A percentile compares a stretch with the other conserved stretches of the same genome.
phyloP scores from a whole-genome alignment of 2,888 invertebrate genomes.

The Augochlorella aurata region DNA sequence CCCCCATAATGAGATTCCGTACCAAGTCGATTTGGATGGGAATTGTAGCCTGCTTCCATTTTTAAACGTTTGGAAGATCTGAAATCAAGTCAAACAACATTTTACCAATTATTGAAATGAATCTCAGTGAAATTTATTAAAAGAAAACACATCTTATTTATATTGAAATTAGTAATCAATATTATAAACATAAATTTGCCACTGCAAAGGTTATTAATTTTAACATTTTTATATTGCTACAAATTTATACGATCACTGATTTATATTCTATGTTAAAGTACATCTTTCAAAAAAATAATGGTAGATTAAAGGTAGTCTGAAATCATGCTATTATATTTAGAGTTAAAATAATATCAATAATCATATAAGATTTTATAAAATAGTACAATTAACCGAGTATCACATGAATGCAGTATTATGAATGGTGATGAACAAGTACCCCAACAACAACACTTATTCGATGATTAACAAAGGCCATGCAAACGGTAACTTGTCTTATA shows the following conservation, averaged over 20 bases:
- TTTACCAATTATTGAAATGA: constrained; percentile 21
- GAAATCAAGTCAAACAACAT: constrained; percentile 66
- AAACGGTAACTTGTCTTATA: constrained; percentile 74
- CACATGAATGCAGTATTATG: constrained; percentile 30
- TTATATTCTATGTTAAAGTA: constrained; percentile 21
- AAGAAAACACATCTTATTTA: constrained; percentile 25
- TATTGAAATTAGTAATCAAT: constrained; percentile 25
- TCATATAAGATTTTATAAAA: constrained; percentile 24
- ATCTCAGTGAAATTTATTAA: constrained; percentile 14
- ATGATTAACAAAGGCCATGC: constrained; percentile 46
- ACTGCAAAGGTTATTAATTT: background rate
- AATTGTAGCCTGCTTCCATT: constrained; percentile 84
- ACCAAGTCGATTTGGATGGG: constrained; percentile 76
- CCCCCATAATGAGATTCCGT: constrained; percentile 76
- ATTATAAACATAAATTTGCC: constrained; percentile 14
- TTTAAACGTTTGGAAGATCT: constrained; percentile 85
- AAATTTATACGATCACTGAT: constrained; percentile 14
- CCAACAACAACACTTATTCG: constrained; percentile 29
- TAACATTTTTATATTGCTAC: background rate
- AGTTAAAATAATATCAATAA: constrained; percentile 21
- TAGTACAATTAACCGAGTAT: constrained; percentile 16
- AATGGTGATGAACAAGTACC: constrained; percentile 29
- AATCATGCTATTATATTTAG: constrained; percentile 22
- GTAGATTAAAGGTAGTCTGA: constrained; percentile 3
- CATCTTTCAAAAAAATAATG: background rate